Evolutionary conservation across 2,113 vertebrate genomes (phyloP), one percentile per base, ranked within the genome.

Genomic region (Chrysemys picta): DNA sequence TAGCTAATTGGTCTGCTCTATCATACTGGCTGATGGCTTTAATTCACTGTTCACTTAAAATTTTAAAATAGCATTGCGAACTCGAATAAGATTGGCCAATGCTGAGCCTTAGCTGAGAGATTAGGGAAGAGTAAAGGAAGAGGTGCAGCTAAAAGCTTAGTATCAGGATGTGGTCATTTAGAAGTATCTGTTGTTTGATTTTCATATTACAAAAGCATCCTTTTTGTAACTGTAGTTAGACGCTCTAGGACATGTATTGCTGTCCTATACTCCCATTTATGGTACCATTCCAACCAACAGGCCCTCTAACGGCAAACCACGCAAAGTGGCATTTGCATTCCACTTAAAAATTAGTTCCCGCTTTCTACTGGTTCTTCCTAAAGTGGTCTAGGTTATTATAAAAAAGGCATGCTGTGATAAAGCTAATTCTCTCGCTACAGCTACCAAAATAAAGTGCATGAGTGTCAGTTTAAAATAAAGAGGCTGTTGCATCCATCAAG

Each of bases 1-100:
- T 56, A 45, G 17, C 69, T 72, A 14, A 93, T 84, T 56, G 72
- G 80, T 57, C 85, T 93, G 83, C 90, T 94, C 89, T 93, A 54
- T 93, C 75, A 84, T n/a, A 88, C 2, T 78, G 82, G 80, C 87
- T 83, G 38, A 10, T 72, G 35, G 85, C 91, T 12, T 57, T 10
- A 85, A 42, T 76, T 87, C 35, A 85, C 19, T 79, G 14, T 81
- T 96, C 69, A 78, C 52, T 95, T 88, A 1, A 65, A 84, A 95
- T 94, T 90, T 88, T 92, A 54, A 87, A 79, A 75, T 76, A 47
- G 35, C 65, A 85, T 25, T 38, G 49, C 85, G 54, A 91, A 88
- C 76, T 78, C 35, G 84, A 90, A 5, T 62, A 29, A 4, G 19
- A 88, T 89, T 85, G 52, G 62, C 22, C 24, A n/a, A 24, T 85